Percentiles rank a stretch among this genome's conserved stretches.
These are phyloP conservation scores for Megalops cyprinoides DNA, from an alignment of 2,797 vertebrate species.

Conservation along the genomic window DNA sequence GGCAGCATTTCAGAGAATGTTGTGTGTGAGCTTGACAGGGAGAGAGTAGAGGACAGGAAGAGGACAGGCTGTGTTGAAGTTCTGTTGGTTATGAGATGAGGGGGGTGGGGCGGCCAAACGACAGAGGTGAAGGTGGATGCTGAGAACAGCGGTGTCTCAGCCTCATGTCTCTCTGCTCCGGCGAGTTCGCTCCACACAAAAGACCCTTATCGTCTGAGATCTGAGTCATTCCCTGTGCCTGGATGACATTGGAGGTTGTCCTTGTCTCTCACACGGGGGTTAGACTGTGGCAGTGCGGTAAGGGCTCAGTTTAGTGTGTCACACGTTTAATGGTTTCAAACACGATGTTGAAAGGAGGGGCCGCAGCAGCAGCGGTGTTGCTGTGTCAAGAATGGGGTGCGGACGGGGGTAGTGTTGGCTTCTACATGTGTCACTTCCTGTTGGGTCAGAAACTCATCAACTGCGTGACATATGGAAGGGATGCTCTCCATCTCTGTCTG, in stretches of 20 bases:
- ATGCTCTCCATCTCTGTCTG: too few relatives aligned
- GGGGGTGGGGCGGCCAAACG: background rate
- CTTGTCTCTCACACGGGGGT: background rate
- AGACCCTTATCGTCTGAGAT: background rate
- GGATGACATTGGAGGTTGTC: background rate
- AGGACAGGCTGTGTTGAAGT: conserved; percentile 6
- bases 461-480: too few relatives aligned
- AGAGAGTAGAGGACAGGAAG: background rate
- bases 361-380: background rate
- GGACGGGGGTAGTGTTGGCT: too few relatives aligned
- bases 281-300: background rate
- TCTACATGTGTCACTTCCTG: too few relatives aligned
- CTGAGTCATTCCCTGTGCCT: background rate
- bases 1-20: background rate
- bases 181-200: background rate
- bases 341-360: background rate
- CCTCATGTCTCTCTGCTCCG: background rate
- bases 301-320: background rate
- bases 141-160: background rate
- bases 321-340: background rate
- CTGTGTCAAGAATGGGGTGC: too few relatives aligned
- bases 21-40: background rate
- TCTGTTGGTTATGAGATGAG: background rate
- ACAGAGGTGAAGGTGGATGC: background rate
- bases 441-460: too few relatives aligned